Conservation (phyloP, 2,113 vertebrate genomes). For the Mixornis gularis region DNA sequence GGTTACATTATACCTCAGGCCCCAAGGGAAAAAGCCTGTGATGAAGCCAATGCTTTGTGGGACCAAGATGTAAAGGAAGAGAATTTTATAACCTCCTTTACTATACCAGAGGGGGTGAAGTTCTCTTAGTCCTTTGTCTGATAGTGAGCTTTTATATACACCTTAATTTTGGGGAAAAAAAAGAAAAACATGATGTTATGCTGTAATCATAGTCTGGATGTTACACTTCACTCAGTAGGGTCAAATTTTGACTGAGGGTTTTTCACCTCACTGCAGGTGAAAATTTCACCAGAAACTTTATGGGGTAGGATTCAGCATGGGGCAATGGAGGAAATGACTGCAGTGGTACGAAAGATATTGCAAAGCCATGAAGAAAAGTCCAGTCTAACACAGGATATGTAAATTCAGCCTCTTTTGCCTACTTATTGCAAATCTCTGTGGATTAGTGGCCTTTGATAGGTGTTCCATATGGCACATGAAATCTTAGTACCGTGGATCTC, state of each 20-base stretch:
- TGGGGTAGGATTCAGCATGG: neutral
- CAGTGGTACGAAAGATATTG: neutral
- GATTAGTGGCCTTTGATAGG: conserved; percentile 1
- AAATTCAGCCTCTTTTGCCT: conserved; percentile 24
- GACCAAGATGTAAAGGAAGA: neutral
- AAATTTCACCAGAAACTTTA: neutral
- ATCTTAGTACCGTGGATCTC: neutral
- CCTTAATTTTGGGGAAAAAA: neutral
- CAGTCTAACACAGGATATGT: neutral
- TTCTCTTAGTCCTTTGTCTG: neutral
- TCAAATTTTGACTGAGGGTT: neutral
- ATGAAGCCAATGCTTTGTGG: neutral
- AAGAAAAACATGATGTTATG: neutral
- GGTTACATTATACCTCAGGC: neutral
- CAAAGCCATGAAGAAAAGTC: neutral
- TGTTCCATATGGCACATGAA: conserved; percentile 8
- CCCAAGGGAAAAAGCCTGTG: neutral
- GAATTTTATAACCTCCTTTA: neutral
- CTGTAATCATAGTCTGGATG: neutral
- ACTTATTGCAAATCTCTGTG: conserved; percentile 4
- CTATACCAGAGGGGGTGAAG: neutral
- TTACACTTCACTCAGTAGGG: neutral
- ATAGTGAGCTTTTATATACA: neutral
- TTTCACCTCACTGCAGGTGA: neutral
- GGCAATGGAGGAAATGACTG: neutral